Evolutionary conservation across 2,888 invertebrate species (phyloP).

Genomic region (Metellina segmentata): DNA sequence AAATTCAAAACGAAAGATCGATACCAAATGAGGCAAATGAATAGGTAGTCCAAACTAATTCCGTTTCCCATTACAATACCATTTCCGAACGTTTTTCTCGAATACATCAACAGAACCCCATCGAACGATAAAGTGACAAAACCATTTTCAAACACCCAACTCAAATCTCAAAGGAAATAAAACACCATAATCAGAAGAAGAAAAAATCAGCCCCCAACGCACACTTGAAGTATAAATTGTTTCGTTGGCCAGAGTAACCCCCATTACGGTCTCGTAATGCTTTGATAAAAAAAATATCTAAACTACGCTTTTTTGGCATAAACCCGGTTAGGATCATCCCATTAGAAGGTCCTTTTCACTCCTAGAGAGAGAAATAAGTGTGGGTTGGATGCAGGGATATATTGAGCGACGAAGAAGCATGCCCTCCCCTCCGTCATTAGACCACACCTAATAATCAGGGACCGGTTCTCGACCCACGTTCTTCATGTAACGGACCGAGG

Average conservation of each 20-base stretch:
- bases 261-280: neutral
- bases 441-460: slow-evolving; percentile 52
- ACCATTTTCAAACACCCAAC: neutral
- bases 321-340: slow-evolving; percentile 7
- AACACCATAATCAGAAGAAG: neutral
- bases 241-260: neutral
- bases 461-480: slow-evolving; percentile 48
- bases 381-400: slow-evolving; percentile 11
- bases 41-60: neutral
- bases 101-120: neutral
- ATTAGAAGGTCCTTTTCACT: neutral
- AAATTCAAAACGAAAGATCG: neutral
- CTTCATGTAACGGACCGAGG: neutral
- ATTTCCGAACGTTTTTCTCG: neutral
- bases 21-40: neutral
- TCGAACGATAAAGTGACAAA: neutral
- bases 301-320: neutral
- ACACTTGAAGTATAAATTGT: slow-evolving; percentile 3
- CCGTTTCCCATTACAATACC: neutral
- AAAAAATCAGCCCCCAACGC: neutral
- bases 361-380: slow-evolving; percentile 2
- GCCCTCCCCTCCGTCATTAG: neutral
- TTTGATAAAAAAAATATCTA: neutral
- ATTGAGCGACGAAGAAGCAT: neutral
- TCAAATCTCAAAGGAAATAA: neutral